phyloP scores from a whole-genome alignment of 2,113 vertebrate genomes.

The Corydoras maculifer region DNA sequence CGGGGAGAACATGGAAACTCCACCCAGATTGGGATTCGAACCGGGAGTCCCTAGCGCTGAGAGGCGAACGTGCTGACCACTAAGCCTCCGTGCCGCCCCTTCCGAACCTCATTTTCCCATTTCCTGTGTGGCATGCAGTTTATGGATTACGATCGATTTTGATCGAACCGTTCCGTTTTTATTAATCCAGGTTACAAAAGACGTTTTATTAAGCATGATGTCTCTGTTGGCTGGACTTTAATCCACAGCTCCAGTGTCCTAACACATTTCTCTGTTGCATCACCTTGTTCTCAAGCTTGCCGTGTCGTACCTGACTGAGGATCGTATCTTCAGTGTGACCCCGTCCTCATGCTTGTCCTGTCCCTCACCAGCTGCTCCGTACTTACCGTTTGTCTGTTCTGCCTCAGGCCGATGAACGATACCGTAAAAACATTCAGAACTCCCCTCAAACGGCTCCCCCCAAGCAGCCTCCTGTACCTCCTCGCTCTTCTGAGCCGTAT shows the following conservation, averaged over 20 bases:
- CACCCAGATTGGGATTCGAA: too few species aligned
- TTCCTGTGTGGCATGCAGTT: too few species aligned
- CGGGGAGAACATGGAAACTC: too few species aligned
- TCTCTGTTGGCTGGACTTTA: not conserved
- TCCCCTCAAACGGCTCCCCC: slow-evolving; percentile 92
- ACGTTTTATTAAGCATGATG: slow-evolving; percentile 3
- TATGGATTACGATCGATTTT: too few species aligned
- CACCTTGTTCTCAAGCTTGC: not conserved
- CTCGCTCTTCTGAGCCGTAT: slow-evolving; percentile 85
- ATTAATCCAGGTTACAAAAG: too few species aligned
- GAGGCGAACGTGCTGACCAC: too few species aligned
- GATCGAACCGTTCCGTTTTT: not conserved
- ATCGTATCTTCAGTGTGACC: not conserved
- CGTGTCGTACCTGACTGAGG: slow-evolving; percentile 7
- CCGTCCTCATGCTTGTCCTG: too few species aligned
- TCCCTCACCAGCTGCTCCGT: too few species aligned
- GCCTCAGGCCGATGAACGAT: slow-evolving; percentile 85
- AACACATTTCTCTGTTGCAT: not conserved
- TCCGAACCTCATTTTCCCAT: too few species aligned
- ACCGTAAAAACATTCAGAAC: slow-evolving; percentile 91
- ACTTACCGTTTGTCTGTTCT: slow-evolving; percentile 35
- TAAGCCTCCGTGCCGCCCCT: too few species aligned
- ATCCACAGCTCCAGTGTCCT: not conserved
- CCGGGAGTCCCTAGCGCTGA: too few species aligned
- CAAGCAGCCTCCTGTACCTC: slow-evolving; percentile 83